phyloP scores from a whole-genome alignment of 2,797 vertebrate species.

The Poeciliopsis paucimaculata region DNA sequence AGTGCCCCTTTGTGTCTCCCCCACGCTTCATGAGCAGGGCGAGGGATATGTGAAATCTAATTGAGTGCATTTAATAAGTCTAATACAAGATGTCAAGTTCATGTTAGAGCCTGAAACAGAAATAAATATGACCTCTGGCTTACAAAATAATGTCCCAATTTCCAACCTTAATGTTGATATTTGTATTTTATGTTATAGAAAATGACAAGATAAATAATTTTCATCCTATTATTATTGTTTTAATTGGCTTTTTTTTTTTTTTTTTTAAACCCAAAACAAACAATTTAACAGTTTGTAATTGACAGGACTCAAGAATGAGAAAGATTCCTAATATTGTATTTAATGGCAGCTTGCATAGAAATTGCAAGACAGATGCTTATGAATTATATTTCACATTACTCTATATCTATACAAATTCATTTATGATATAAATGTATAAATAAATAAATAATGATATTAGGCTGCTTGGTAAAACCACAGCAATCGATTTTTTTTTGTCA shows the following conservation, averaged over 20 bases:
- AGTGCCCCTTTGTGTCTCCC: constrained; percentile 37
- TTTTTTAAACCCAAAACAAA: constrained; percentile 6
- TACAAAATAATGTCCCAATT: constrained; percentile 51
- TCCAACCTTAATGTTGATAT: constrained; percentile 48
- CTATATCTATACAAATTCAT: neutral
- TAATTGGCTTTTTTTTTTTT: constrained; percentile 2
- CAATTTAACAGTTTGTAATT: neutral
- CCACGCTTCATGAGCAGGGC: constrained; percentile 37
- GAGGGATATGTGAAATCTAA: constrained; percentile 73
- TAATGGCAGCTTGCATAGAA: neutral
- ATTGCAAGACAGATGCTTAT: neutral
- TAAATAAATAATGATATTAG: neutral
- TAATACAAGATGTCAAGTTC: constrained; percentile 61
- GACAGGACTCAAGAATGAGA: neutral
- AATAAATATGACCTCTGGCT: constrained; percentile 61
- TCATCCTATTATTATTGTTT: neutral
- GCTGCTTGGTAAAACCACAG: neutral
- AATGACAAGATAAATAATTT: constrained; percentile 21
- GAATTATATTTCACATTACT: neutral
- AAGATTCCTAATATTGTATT: neutral
- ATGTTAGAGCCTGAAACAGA: constrained; percentile 50
- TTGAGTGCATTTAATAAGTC: constrained; percentile 73
- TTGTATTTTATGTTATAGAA: constrained; percentile 47
- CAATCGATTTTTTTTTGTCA: neutral
- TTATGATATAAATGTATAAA: neutral